Evolutionary conservation across 2,797 vertebrate species (phyloP).

Genomic region (Takifugu rubripes): DNA sequence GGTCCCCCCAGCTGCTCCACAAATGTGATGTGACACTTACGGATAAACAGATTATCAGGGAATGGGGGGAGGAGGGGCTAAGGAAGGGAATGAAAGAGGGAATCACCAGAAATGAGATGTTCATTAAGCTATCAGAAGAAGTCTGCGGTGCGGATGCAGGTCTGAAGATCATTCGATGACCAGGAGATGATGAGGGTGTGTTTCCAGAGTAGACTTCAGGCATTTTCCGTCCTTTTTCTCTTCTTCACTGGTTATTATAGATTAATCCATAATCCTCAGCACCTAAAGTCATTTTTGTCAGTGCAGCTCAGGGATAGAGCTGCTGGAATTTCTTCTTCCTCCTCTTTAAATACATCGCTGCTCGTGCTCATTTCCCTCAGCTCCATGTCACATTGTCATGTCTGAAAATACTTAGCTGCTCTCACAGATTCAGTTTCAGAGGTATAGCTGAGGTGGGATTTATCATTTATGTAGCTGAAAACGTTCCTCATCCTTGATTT

Average conservation of each 20-base stretch:
- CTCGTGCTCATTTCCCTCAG: constrained; percentile 51
- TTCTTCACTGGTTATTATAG: constrained; percentile 58
- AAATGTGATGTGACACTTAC: constrained; percentile 72
- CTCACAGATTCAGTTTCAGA: neutral
- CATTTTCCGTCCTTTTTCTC: constrained; percentile 4
- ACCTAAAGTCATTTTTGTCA: constrained; percentile 72
- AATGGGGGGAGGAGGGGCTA: constrained; percentile 32
- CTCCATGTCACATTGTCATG: constrained; percentile 64
- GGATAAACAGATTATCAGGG: constrained; percentile 78
- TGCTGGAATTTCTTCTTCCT: constrained; percentile 33
- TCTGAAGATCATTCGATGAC: no score
- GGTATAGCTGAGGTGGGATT: constrained; percentile 27
- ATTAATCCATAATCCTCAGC: constrained; percentile 72
- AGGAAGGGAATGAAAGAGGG: neutral
- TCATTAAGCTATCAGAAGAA: no score
- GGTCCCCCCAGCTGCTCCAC: constrained; percentile 68
- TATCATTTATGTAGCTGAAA: constrained; percentile 38
- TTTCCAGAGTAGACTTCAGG: no score
- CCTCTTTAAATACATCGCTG: no score
- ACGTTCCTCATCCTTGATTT: neutral
- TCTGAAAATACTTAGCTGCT: constrained; percentile 40
- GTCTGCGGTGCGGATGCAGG: no score
- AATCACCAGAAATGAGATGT: neutral
- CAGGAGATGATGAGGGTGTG: no score
- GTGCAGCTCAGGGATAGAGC: constrained; percentile 55